Base-by-base conservation (phyloP, 2,888 invertebrate genomes). In the Conchocele bisecta region DNA sequence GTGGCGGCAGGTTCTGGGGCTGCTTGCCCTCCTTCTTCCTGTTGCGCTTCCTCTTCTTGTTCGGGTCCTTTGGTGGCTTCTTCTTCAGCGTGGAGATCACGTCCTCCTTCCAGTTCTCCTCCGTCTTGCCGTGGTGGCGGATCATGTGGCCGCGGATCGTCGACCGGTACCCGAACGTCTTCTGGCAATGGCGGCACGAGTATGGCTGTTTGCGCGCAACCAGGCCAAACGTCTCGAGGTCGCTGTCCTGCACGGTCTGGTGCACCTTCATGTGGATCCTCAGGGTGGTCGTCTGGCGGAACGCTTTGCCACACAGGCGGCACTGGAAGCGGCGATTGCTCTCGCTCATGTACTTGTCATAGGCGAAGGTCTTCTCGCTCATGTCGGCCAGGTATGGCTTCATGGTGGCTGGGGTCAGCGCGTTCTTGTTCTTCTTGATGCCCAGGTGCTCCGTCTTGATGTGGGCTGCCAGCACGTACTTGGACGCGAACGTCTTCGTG, bases 151-250 rank as follows among this genome's bases (percentile, higher is more conserved):
- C 74, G 44, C 87, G 66, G 17, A 86, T 75, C 4, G 85, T 84
- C 0, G 87, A 86, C 2, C 84, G 75, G 70, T 88, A 86, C 33
- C 81, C 83, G 81, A 91, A 91, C 13, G 86, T 87, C 65, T 89
- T 88, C 56, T 83, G 82, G 82, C 92, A 92, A 22, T 88, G 75
- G 3, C 84, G 81, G 75, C 92, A 92, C 15, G 89, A 86, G 64
- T 91, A 91, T 7, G 88, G 88, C 68, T 92, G 92, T 20, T 90
- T 88, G 22, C 91, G 91, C 77, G 91, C 92, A 44, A 90, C 72
- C 69, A 90, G 91, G 17, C 91, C 91, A 80, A 91, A 92, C 22
- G 86, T 85, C 3, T 83, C 79, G 76, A 91, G 91, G 1, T 83
- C 81, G 75, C 89, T 89, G 53, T 89, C 90, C 67, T 89, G 89